Percentiles rank a stretch among this genome's conserved stretches.
phyloP scores from a whole-genome alignment of 1,140 invertebrate species.

The Aphelenchoides fujianensis region DNA sequence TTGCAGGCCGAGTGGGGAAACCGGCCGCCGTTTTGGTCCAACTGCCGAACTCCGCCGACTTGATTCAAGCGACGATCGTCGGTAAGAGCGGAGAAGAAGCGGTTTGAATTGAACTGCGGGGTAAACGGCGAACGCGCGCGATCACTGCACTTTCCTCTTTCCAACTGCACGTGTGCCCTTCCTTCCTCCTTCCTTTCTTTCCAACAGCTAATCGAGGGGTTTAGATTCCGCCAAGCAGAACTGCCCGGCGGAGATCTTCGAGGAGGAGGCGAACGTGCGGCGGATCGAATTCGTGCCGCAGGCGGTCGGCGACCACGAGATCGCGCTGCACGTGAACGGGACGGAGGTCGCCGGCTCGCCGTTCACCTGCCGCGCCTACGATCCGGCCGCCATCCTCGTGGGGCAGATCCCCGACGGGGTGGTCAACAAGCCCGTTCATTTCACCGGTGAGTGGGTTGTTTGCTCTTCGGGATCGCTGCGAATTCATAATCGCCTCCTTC shows the following conservation, averaged over 20 bases:
- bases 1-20: constrained; percentile 81
- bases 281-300: constrained; percentile 81
- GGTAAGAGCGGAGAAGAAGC: background rate
- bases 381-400: constrained; percentile 85
- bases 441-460: constrained; percentile 72
- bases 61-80: constrained; percentile 20
- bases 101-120: background rate
- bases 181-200: constrained; percentile 17
- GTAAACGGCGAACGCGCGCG: background rate
- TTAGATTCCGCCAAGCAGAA: constrained; percentile 34
- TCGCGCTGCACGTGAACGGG: constrained; percentile 69
- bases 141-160: constrained; percentile 3
- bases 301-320: constrained; percentile 83
- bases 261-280: constrained; percentile 64
- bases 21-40: constrained; percentile 79
- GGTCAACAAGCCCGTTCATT: constrained; percentile 84
- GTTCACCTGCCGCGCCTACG: constrained; percentile 79
- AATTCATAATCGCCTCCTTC: constrained; percentile 25
- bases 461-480: no score
- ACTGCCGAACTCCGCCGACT: constrained; percentile 25
- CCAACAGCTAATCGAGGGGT: background rate
- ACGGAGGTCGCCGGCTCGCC: constrained; percentile 40
- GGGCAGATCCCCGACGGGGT: constrained; percentile 79
- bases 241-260: constrained; percentile 24
- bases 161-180: background rate